A percentile compares a stretch with the other conserved stretches of the same genome.
These are phyloP conservation scores for Pemphredon lugubris DNA, from an alignment of 2,888 invertebrate species.

Conservation along the genomic window DNA sequence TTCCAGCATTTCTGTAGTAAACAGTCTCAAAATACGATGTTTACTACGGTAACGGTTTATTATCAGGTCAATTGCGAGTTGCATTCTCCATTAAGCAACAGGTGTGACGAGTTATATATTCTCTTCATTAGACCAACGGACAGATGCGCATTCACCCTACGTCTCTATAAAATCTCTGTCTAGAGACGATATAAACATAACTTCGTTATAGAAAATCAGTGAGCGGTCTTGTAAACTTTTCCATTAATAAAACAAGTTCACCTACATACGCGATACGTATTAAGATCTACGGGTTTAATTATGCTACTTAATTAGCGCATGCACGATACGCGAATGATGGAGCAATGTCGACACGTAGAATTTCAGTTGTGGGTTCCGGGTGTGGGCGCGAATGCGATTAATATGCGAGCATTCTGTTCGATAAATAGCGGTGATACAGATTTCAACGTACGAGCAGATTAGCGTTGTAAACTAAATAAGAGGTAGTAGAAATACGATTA, in stretches of 20 bases:
- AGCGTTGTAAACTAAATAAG: neutral
- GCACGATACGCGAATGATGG: neutral
- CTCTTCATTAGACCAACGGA: conserved; percentile 15
- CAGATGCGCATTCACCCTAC: neutral
- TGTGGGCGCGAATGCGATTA: neutral
- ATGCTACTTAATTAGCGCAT: conserved; percentile 29
- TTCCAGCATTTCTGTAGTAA: neutral
- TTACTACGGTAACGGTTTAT: conserved; percentile 1
- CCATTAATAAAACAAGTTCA: too few relatives aligned
- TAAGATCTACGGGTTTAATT: conserved; percentile 35
- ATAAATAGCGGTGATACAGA: conserved; percentile 5
- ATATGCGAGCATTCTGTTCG: neutral
- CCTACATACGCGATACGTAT: too few relatives aligned
- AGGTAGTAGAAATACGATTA: neutral
- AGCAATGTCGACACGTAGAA: neutral
- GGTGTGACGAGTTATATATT: conserved; percentile 21
- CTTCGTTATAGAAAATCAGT: too few relatives aligned
- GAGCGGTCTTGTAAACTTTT: too few relatives aligned
- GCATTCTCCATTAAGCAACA: conserved; percentile 13
- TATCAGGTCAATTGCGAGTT: neutral
- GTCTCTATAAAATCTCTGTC: neutral
- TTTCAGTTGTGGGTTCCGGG: conserved; percentile 9
- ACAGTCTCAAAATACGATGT: neutral
- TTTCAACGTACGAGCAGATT: conserved; percentile 1
- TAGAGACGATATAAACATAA: conserved; percentile 11